Conservation (phyloP, 2,113 vertebrate species). For the Plestiodon gilberti region DNA sequence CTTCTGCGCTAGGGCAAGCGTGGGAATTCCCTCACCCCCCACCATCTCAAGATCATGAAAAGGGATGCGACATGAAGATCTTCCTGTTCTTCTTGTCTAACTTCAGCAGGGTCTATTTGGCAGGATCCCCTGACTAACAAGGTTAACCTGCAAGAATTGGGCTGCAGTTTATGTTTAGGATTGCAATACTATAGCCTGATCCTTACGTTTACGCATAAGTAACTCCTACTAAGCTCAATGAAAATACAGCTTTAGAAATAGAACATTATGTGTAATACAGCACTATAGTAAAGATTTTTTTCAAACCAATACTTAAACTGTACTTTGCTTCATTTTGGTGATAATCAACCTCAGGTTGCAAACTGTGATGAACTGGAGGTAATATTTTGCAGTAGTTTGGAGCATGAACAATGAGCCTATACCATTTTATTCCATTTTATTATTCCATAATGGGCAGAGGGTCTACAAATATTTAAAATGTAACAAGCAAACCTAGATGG, state of each 20-base stretch:
- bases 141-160: background rate
- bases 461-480: background rate
- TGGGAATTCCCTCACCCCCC: too few relatives aligned
- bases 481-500: slow-evolving; percentile 7
- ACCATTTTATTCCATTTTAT: background rate
- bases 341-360: background rate
- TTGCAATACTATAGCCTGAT: background rate
- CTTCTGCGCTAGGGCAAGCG: too few relatives aligned
- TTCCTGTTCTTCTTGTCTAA: too few relatives aligned
- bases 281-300: slow-evolving; percentile 17
- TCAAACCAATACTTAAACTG: slow-evolving; percentile 27
- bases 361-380: slow-evolving; percentile 3
- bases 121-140: too few relatives aligned
- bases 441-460: slow-evolving; percentile 7
- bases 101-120: too few relatives aligned
- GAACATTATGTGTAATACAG: slow-evolving; percentile 14
- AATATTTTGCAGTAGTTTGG: slow-evolving; percentile 21
- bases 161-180: background rate
- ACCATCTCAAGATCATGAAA: too few relatives aligned
- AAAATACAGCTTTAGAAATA: background rate
- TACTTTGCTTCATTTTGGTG: slow-evolving; percentile 39
- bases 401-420: background rate
- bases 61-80: too few relatives aligned
- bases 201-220: background rate
- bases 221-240: background rate